phyloP scores from a whole-genome alignment of 2,113 vertebrate species.

The Corythoichthys intestinalis region DNA sequence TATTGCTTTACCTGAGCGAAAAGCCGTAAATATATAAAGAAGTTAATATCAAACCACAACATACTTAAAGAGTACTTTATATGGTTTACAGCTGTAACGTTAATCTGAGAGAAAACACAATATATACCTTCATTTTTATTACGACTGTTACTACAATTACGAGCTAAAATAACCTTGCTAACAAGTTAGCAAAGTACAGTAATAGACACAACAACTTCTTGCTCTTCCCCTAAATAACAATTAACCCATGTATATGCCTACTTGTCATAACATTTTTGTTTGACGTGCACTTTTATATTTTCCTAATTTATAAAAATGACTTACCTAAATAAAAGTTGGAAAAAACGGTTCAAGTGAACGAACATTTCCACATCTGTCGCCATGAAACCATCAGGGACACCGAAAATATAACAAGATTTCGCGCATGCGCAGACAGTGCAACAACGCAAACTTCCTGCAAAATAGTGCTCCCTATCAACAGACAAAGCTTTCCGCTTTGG shows the following conservation, averaged over 20 bases:
- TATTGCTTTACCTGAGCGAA: too few relatives aligned
- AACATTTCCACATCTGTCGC: conserved; percentile 35
- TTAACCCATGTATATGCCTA: background rate
- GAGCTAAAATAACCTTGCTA: too few relatives aligned
- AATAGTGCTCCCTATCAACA: conserved; percentile 74
- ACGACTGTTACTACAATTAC: too few relatives aligned
- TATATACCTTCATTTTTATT: too few relatives aligned
- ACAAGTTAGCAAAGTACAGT: too few relatives aligned
- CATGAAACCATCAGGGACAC: conserved; percentile 2
- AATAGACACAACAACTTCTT: background rate
- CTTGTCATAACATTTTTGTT: background rate
- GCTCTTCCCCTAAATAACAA: background rate
- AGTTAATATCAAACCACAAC: too few relatives aligned
- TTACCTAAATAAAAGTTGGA: background rate
- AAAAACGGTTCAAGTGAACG: background rate
- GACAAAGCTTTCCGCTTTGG: conserved; percentile 61
- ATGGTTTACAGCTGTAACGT: too few relatives aligned
- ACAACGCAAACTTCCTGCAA: conserved; percentile 64
- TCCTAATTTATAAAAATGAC: background rate
- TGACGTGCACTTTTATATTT: background rate
- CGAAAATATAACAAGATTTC: background rate
- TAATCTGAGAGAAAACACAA: too few relatives aligned
- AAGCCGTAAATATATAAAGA: too few relatives aligned
- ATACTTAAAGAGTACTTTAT: too few relatives aligned
- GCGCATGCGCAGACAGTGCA: conserved; percentile 51